phyloP scores from a whole-genome alignment of 2,113 vertebrate genomes.

The Laterallus jamaicensis region DNA sequence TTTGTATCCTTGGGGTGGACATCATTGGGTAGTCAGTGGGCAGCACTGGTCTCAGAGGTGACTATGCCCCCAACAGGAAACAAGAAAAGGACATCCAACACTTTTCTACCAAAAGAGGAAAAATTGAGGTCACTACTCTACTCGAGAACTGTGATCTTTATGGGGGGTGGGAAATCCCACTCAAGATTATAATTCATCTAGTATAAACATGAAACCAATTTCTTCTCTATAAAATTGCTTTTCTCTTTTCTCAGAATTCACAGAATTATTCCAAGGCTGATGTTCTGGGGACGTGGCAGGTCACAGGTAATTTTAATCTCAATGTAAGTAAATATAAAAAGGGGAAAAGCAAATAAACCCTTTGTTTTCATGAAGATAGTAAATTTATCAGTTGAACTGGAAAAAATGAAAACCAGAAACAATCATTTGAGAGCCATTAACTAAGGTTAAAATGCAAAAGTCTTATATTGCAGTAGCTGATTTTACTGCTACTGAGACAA shows the following conservation, averaged over 20 bases:
- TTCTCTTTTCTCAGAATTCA: not conserved
- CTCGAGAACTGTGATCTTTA: not conserved
- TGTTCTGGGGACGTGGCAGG: not conserved
- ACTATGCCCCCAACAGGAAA: not conserved
- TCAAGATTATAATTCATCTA: slow-evolving; percentile 13
- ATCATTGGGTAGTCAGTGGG: not conserved
- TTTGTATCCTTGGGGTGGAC: not conserved
- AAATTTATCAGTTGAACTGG: not conserved
- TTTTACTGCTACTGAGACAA: not conserved
- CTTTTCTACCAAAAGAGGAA: not conserved
- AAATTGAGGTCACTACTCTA: not conserved
- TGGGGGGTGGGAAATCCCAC: no score
- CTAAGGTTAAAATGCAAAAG: not conserved
- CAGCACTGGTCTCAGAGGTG: not conserved
- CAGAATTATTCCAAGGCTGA: not conserved
- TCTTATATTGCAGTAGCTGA: not conserved
- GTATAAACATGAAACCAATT: slow-evolving; percentile 33
- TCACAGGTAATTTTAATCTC: slow-evolving; percentile 28
- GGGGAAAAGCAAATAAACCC: not conserved
- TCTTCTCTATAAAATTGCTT: slow-evolving; percentile 2
- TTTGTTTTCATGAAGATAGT: not conserved
- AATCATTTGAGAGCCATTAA: not conserved
- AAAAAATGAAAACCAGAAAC: not conserved
- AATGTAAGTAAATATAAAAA: not conserved
- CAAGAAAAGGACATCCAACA: slow-evolving; percentile 15